phyloP scores from a whole-genome alignment of 2,113 vertebrate species.

The sheep (Ovis aries) region ARS-UI_Ramb_v3.0 NC_056055.1:222561501-222562000 shows the following conservation, averaged over 20 bases:
- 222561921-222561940: neutral
- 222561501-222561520: neutral
- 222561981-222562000: slow-evolving; percentile 1
- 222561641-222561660: neutral
- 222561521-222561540: neutral
- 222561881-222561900: neutral
- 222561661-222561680: neutral
- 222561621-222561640: neutral
- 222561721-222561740: neutral
- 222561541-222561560: neutral
- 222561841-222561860: neutral
- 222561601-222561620: neutral
- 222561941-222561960: neutral
- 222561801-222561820: neutral
- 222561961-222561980: neutral
- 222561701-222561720: neutral
- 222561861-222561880: neutral
- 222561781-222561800: neutral
- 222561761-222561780: neutral
- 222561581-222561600: neutral
- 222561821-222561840: neutral
- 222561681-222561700: neutral
- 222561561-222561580: neutral
- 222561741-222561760: neutral
- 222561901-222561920: neutral